phyloP scores from a whole-genome alignment of 2,888 invertebrate genomes.

The Adelognathus sp. region DNA sequence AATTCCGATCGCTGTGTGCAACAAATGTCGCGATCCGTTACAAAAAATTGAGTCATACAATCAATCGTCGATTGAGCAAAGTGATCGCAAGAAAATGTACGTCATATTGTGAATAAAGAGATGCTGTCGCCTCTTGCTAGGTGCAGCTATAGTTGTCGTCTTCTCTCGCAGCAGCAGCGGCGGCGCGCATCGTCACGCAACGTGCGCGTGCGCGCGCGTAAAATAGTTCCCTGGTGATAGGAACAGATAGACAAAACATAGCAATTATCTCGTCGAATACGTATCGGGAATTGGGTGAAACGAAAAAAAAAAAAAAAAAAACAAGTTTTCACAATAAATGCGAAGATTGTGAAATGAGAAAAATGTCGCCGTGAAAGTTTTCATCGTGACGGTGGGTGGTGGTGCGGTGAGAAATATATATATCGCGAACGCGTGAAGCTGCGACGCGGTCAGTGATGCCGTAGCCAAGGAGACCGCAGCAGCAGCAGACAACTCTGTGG shows the following conservation, averaged over 20 bases:
- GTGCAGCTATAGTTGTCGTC: not conserved
- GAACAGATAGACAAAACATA: slow-evolving; percentile 1
- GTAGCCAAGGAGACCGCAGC: slow-evolving; percentile 80
- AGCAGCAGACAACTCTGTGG: slow-evolving; percentile 76
- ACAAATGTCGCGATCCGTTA: not conserved
- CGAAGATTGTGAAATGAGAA: not conserved
- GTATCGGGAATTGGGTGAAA: not conserved
- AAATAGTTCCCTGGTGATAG: slow-evolving; percentile 61
- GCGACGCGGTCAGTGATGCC: slow-evolving; percentile 78
- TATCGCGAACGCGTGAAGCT: not conserved
- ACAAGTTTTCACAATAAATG: not conserved
- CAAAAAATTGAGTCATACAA: not conserved
- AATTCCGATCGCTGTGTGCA: not conserved
- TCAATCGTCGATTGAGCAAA: not conserved
- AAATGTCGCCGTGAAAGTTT: not conserved
- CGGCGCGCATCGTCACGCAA: slow-evolving; percentile 49
- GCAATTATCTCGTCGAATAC: not conserved
- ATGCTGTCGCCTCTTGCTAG: not conserved
- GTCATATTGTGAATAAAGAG: slow-evolving; percentile 25
- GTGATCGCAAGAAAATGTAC: not conserved
- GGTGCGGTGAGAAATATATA: not conserved
- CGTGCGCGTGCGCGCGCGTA: slow-evolving; percentile 21
- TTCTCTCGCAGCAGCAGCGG: slow-evolving; percentile 36
- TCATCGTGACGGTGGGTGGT: not conserved
- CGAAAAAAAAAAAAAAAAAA: no score